Base-by-base conservation (phyloP, 2,888 invertebrate species). In the Cryptus armator region DNA sequence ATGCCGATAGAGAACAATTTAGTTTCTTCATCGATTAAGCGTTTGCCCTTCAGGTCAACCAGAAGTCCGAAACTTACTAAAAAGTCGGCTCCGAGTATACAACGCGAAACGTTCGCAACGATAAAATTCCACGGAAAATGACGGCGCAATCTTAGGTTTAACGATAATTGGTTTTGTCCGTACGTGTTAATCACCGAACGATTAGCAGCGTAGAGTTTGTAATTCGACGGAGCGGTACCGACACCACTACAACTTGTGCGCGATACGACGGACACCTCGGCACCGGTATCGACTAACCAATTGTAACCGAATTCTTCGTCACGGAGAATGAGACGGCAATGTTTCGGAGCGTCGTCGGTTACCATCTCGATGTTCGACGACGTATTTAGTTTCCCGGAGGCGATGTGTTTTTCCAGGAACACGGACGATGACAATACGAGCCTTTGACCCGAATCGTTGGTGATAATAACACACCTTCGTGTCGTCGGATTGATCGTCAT, bases 341-440 rank as follows among this genome's bases (percentile, higher is more conserved):
- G 44, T 51, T 68, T 67, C 9, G 24, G 10, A 6, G 14, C 44
- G 75, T 53, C 59, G 79, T 48, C 70, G 67, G 62, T 48, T n/a
- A 46, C 79, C 72, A 75, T 79, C 46, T 37, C 68, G n/a, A 72
- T 59, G 14, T 12, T 29, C 71, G 51, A 78, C 78, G 43, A 68
- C 78, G 51, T 4, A 0, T 3, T 43, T 79, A 75, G 70, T 75
- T 83, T 79, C 56, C 75, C 75, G 46, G 37, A 12, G 29, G 10
- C 3, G 14, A 3, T 0, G 46, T 16, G 2, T 3, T 9, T 19
- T 19, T 19, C 66, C 67, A 81, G 2, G 80, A n/a, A 53, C 80
- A 80, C 4, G 81, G 74, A 5, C 3, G 9, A 4, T 12, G 14
- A 53, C 81, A 74, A 3, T 72, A 7, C 24, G 53, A 16, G 80